Evolutionary conservation across 2,888 invertebrate genomes (phyloP), one percentile per base, ranked within the genome.

Genomic region (Stenchaetothrips biformis): DNA sequence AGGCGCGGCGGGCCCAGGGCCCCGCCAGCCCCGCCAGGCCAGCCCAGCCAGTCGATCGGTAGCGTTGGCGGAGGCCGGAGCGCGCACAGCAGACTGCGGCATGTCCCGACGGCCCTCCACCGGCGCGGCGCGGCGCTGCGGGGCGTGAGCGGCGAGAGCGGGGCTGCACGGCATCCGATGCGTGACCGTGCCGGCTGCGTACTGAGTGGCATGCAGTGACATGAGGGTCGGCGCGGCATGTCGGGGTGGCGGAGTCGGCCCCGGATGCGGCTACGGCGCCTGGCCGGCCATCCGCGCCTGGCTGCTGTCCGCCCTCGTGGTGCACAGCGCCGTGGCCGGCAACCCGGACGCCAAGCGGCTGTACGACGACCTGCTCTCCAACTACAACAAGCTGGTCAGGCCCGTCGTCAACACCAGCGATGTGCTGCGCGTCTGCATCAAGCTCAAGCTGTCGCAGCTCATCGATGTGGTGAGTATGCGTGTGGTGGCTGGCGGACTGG

Each of bases 311-410:
- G 94, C 93, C 86, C 89, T 94, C 87, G 93, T 94, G 86, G 92
- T 94, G 84, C 94, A 93, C 89, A 93, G 93, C 85, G 94, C 92
- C 86, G 93, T 94, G 86, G 94, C 94, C 85, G 95, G 95, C 84
- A 97, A 97, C 90, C 97, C 97, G 83, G 97, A 97, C 89, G 97
- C 97, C 85, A 97, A 97, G 88, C 91, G 97, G 81, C 93, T 98
- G 84, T 98, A 97, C 90, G 97, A 97, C 88, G 97, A 97, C 89
- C 92, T 98, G 80, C 91, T 98, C 82, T 94, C 95, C 86, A 96
- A 96, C 89, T 98, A 97, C 90, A 98, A 98, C 89, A 98, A 97
- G 89, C 92, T 98, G 83, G 97, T 98, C 84, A 91, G 98, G 82
- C 98, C 98, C 49, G 97, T 98, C 84, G 95, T 96, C 87, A 98